These are phyloP conservation scores for Okapia johnstoni DNA, from an alignment of 2,113 vertebrate species.

Conservation along the genomic window DNA sequence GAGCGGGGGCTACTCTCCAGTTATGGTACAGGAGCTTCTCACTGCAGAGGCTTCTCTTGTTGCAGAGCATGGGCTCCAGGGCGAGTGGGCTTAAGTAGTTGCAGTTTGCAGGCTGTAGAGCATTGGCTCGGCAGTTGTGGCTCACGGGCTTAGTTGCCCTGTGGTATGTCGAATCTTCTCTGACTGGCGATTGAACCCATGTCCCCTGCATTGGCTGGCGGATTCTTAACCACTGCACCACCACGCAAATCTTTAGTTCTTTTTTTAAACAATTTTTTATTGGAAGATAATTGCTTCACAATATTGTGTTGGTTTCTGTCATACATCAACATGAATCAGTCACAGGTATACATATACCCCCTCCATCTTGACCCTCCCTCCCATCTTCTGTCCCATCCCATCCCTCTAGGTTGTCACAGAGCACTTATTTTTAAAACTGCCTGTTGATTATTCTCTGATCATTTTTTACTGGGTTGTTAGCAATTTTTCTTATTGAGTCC, in stretches of 20 bases:
- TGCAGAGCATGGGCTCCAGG: not conserved
- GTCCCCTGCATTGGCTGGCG: not conserved
- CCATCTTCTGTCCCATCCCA: not conserved
- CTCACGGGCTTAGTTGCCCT: not conserved
- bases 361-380: not conserved
- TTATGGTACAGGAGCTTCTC: not conserved
- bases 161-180: not conserved
- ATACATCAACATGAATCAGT: not conserved
- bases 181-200: not conserved
- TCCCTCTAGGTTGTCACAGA: not conserved
- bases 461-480: not conserved
- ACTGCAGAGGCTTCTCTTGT: not conserved
- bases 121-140: not conserved
- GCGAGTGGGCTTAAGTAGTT: not conserved
- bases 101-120: not conserved
- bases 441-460: not conserved
- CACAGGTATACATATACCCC: not conserved
- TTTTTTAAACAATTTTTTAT: not conserved
- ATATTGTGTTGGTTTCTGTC: not conserved
- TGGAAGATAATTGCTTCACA: not conserved
- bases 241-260: not conserved
- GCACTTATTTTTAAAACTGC: not conserved
- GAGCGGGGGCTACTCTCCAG: not conserved
- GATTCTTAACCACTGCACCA: not conserved
- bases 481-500: not conserved